These are phyloP conservation scores for Apamea epomidion DNA, from an alignment of 2,888 invertebrate species.

Conservation along the genomic window DNA sequence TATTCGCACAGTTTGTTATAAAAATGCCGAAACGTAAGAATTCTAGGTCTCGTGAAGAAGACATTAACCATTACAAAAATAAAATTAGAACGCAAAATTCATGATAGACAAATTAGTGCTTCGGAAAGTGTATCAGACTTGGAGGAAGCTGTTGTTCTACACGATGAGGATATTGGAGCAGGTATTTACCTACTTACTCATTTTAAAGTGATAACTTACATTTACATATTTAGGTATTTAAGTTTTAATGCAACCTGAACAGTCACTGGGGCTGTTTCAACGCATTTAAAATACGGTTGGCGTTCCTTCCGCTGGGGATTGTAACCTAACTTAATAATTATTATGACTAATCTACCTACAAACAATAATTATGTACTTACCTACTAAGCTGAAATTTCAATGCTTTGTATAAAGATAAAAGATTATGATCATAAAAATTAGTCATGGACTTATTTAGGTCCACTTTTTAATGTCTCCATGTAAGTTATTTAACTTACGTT, in stretches of 20 bases:
- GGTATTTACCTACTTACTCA: background rate
- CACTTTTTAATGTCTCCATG: too few relatives aligned
- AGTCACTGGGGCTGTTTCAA: background rate
- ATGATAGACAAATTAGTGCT: background rate
- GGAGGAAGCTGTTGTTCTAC: background rate
- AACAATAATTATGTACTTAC: too few relatives aligned
- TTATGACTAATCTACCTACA: too few relatives aligned
- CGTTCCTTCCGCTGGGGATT: background rate
- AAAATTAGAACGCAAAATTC: background rate
- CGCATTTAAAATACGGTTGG: background rate
- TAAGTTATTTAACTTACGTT: too few relatives aligned
- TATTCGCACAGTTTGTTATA: background rate
- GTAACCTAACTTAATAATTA: background rate
- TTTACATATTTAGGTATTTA: background rate
- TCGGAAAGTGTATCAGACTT: background rate
- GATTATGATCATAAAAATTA: too few relatives aligned
- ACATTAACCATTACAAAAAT: background rate
- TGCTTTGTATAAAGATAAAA: too few relatives aligned
- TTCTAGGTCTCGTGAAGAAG: background rate
- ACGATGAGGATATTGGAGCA: background rate
- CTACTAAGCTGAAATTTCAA: too few relatives aligned
- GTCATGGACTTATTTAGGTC: too few relatives aligned
- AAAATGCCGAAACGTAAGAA: background rate
- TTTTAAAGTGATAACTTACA: background rate
- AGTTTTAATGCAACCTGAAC: background rate